Conservation (phyloP, 2,113 vertebrate genomes). For the Alectura lathami region DNA sequence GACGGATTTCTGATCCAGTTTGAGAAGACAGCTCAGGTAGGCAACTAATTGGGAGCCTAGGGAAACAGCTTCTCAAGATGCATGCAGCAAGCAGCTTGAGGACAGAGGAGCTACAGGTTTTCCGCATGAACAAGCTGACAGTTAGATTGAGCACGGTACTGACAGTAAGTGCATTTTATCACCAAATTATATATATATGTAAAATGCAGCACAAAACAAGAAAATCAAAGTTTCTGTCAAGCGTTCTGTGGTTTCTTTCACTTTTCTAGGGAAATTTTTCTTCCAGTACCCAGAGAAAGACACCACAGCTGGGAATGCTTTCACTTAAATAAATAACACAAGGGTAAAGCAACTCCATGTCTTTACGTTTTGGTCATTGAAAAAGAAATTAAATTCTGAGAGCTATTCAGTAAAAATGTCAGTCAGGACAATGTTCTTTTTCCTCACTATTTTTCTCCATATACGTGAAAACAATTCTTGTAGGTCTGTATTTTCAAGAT, state of each 20-base stretch:
- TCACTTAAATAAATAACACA: neutral
- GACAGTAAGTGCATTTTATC: constrained; percentile 1
- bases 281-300: neutral
- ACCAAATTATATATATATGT: neutral
- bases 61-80: neutral
- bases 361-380: neutral
- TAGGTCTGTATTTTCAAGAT: neutral
- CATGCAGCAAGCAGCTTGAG: neutral
- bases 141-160: neutral
- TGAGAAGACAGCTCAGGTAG: neutral
- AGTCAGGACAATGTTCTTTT: neutral
- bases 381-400: neutral
- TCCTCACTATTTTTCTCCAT: neutral
- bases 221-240: neutral
- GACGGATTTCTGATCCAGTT: neutral
- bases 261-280: neutral
- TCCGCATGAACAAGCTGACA: neutral
- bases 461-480: neutral
- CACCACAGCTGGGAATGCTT: neutral
- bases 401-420: neutral
- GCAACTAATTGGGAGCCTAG: constrained; percentile 22
- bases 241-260: neutral
- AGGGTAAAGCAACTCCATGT: neutral
- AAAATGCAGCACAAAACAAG: neutral
- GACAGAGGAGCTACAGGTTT: neutral